phyloP scores from a whole-genome alignment of 2,797 vertebrate species.

The Allobates femoralis region DNA sequence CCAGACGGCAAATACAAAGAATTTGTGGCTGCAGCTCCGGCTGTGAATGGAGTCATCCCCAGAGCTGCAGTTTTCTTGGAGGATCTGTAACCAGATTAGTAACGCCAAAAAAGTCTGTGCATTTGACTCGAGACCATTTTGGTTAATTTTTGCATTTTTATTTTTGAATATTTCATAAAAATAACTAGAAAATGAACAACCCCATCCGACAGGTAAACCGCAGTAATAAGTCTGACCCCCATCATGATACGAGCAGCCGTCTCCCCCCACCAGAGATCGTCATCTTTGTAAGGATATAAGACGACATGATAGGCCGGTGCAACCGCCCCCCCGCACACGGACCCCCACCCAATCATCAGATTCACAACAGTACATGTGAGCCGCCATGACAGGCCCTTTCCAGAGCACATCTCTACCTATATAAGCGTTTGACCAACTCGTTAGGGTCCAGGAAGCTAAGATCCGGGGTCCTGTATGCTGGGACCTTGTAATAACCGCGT shows the following conservation, averaged over 20 bases:
- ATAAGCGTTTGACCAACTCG: too few species aligned
- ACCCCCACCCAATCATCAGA: too few species aligned
- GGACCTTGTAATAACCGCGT: background rate
- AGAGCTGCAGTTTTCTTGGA: background rate
- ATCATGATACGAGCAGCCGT: background rate
- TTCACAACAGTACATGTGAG: too few species aligned
- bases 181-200: background rate
- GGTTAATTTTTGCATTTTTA: background rate
- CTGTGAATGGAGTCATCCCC: background rate
- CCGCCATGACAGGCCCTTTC: too few species aligned
- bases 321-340: too few species aligned
- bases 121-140: too few species aligned
- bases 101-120: too few species aligned
- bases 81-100: too few species aligned
- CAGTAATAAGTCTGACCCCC: constrained; percentile 2
- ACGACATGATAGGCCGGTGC: too few species aligned
- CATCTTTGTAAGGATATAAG: background rate
- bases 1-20: too few species aligned
- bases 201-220: constrained; percentile 19
- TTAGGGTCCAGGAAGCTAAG: background rate
- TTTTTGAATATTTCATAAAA: background rate
- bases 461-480: background rate
- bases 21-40: too few species aligned
- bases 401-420: too few species aligned
- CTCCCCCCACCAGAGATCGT: background rate